Evolutionary conservation across 35 echinoderm and acorn worm species (phyloP), one percentile per base, ranked within the genome.

Genomic region (Ophiothrix spiculata): DNA sequence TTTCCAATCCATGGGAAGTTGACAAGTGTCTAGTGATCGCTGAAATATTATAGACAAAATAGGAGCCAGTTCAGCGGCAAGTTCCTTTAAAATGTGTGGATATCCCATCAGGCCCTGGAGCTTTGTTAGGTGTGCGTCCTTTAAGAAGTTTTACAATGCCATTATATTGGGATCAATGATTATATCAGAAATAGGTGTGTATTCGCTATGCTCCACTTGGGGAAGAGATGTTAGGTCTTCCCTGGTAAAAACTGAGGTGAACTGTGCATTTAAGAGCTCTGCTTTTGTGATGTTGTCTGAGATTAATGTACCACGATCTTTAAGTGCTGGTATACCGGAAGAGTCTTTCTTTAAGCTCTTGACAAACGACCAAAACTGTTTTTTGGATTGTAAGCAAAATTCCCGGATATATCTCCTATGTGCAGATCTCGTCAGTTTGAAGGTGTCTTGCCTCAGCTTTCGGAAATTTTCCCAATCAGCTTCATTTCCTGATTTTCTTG

Each of bases 321-420:
- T 84, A 38, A 84, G 35, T 1, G 56, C 82, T 1, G 31, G 82
- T 35, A 84, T 74, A n/a, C 82, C 82, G 0, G 82, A 84, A 1
- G 82, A 84, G 63, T 84, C 82, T 74, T 74, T 84, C 38, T 56
- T 56, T 60, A 1, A 84, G 82, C 82, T 84, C 73, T 84, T 84
- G 0, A 84, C 56, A 33, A 84, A 83, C 11, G 81, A 83, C 81
- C 81, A 83, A 33, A 83, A 83, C 49, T 84, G 82, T 37, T 84
- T 84, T 23, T 84, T 84, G 56, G 82, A 84, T 39, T 84, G 33
- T 35, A 84, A 28, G 32, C 82, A 84, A 23, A 64, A 84, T 14
- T 84, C 56, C 73, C 56, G 23, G 14, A 82, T 82, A 31, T 82
- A 41, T 82, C 45, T 82, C 4, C 39, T 84, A 32, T 84, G 64